Conservation (phyloP, 2,888 invertebrate species). For the Piscicola geometra region DNA sequence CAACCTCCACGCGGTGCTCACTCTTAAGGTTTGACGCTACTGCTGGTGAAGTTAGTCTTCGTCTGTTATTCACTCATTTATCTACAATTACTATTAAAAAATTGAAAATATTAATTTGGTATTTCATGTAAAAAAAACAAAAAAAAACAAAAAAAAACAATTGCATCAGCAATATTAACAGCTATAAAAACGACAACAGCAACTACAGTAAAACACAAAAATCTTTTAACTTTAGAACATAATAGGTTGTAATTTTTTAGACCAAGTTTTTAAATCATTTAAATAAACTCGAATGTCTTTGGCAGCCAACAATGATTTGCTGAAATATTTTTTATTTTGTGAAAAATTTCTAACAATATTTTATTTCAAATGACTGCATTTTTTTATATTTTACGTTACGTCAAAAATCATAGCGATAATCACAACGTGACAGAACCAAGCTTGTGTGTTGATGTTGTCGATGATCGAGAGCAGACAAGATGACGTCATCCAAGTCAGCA, state of each 20-base stretch:
- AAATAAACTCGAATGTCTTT: no score
- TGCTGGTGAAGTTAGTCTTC: no score
- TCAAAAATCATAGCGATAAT: not conserved
- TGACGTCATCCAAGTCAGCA: slow-evolving; percentile 22
- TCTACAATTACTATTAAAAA: no score
- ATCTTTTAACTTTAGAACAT: not conserved
- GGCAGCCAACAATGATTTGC: no score
- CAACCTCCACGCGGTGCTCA: not conserved
- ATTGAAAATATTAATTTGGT: no score
- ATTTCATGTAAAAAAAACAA: no score
- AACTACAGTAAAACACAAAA: no score
- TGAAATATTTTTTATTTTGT: no score
- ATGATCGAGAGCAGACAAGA: slow-evolving; percentile 32
- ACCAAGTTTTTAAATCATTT: not conserved
- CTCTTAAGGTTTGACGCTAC: slow-evolving; percentile 28
- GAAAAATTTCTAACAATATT: not conserved
- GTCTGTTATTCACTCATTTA: no score
- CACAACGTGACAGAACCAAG: slow-evolving; percentile 23
- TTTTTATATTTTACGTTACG: not conserved
- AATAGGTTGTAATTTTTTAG: not conserved
- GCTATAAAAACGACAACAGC: no score
- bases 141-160: no score
- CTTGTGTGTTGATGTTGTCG: slow-evolving; percentile 22
- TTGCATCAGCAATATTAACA: no score
- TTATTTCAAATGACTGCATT: not conserved